These are phyloP conservation scores for Microcebus murinus DNA, from an alignment of 2,113 vertebrate species.

Conservation along the genomic window DNA sequence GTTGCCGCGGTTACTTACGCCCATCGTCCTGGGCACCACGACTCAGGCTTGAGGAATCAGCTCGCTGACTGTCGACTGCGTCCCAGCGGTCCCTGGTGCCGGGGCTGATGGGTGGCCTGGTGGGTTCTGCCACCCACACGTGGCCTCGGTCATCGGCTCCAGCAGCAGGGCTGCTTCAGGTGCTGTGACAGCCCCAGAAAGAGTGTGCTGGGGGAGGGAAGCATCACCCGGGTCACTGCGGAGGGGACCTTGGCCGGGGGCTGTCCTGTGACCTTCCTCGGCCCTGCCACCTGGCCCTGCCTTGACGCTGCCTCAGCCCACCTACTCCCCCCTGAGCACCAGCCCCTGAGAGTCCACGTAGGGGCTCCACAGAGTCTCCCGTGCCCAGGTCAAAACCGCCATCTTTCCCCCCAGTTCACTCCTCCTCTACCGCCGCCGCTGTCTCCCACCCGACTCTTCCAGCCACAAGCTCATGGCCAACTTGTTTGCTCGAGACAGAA, in stretches of 20 bases:
- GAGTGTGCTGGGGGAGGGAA: not conserved
- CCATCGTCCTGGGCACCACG: not conserved
- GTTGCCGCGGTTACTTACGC: not conserved
- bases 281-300: not conserved
- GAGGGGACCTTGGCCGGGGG: not conserved
- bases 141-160: not conserved
- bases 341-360: not conserved
- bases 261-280: not conserved
- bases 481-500: not conserved
- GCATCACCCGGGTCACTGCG: fast-evolving
- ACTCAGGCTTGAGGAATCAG: not conserved
- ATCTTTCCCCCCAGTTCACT: not conserved
- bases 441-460: not conserved
- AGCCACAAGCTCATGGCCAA: not conserved
- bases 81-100: not conserved
- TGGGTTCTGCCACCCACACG: not conserved
- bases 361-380: not conserved
- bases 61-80: not conserved
- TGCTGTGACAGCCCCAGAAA: not conserved
- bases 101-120: not conserved
- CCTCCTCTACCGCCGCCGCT: fast-evolving
- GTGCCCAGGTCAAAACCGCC: not conserved
- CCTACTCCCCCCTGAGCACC: not conserved
- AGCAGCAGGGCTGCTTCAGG: not conserved
- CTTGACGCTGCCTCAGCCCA: not conserved